Evolutionary conservation across 2,797 vertebrate genomes (phyloP), one percentile per base, ranked within the genome.

Genomic region (Schizopygopsis malacanthus): DNA sequence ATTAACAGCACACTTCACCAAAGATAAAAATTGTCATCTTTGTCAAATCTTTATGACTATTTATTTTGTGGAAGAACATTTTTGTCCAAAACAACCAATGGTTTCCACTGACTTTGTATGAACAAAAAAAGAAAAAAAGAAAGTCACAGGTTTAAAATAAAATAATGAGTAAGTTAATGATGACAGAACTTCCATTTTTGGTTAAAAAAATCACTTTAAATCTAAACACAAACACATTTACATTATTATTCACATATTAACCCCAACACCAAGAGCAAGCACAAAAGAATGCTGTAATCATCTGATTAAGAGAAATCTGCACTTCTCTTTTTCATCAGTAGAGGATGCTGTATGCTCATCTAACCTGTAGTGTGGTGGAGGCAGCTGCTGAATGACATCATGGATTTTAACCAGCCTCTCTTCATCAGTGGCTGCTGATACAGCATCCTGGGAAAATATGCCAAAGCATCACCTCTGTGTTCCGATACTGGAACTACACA

Each of bases 311-410:
- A 41, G 4, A 13, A 56, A 4, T 41, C 25, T 56, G 78, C 79
- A 28, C 50, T 87, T 70, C 33, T 80, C 47, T 43, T 15, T 82
- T 18, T 81, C 22, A 73, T 86, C 92, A 90, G 77, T 59, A 91
- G 88, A 86, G 87, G 52, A 54, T 43, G 80, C 72, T 83, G 61
- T 77, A 50, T 1, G 75, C 69, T 80, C 81, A 71, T 87, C 90
- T 91, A 75, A 98, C 98, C 98, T 97, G 95, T 99, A 99, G 92
- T 99, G 98, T 25, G 98, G 98, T 4, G 98, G 98, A 18, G 98
- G 98, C 80, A 99, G 95, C 90, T 99, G 98, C 89, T 99, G 98
- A 90, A 99, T 99, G 92, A 98, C 98, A 79, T 99, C 98, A n/a
- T 99, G 97, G 90, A 99, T 98, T 94, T 98, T 99, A 77, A 98